These are phyloP conservation scores for Cercocebus atys DNA, from an alignment of 2,113 vertebrate species.

Conservation along the genomic window DNA sequence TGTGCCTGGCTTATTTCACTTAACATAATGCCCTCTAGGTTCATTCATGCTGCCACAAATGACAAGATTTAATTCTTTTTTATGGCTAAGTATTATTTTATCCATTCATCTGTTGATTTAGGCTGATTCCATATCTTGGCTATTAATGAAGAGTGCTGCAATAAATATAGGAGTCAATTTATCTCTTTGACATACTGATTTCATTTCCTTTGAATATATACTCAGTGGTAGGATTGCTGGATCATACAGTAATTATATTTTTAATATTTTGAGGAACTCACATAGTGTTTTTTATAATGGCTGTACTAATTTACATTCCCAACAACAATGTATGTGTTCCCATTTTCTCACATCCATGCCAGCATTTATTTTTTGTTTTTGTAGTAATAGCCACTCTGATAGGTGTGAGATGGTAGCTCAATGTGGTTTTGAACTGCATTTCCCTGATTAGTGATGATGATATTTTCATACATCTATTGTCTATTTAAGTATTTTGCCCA, in stretches of 20 bases:
- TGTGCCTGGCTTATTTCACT: not conserved
- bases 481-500: not conserved
- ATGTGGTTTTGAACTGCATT: not conserved
- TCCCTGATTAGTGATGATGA: not conserved
- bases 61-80: not conserved
- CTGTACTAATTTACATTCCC: not conserved
- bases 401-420: not conserved
- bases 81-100: not conserved
- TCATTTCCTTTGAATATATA: not conserved
- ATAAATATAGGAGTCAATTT: not conserved
- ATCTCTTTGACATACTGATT: not conserved
- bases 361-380: not conserved
- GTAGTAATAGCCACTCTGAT: not conserved
- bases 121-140: not conserved
- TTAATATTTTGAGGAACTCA: not conserved
- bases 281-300: not conserved
- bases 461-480: not conserved
- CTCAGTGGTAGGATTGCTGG: not conserved
- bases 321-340: not conserved
- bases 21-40: not conserved
- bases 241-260: not conserved
- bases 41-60: not conserved
- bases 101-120: not conserved
- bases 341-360: not conserved
- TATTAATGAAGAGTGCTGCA: not conserved